These are phyloP conservation scores for Cordilura impudica DNA, from an alignment of 2,888 invertebrate species.

Conservation along the genomic window DNA sequence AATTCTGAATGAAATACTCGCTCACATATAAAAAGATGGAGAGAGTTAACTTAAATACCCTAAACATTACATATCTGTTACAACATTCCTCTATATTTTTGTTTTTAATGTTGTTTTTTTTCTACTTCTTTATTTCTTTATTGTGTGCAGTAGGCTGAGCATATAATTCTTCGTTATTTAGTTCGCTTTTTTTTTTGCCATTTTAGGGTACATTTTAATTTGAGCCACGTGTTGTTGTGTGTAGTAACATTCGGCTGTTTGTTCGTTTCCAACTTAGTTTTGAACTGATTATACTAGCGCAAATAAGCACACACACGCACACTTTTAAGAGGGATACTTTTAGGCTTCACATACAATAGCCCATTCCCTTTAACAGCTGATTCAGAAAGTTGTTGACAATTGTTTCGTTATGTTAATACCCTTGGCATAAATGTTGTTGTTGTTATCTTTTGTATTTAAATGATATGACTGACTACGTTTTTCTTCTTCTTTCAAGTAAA, in stretches of 20 bases:
- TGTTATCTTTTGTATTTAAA: background rate
- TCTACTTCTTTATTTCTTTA: background rate
- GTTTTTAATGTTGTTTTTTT: background rate
- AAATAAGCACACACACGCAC: background rate
- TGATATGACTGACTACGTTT: background rate
- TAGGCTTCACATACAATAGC: background rate
- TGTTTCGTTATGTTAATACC: conserved; percentile 7
- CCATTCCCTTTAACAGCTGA: conserved; percentile 36
- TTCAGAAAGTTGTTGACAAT: conserved; percentile 32
- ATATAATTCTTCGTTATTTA: background rate
- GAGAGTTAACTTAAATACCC: background rate
- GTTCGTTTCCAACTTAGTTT: background rate
- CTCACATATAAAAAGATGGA: too few species aligned
- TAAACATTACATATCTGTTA: background rate
- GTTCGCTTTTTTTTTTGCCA: too few species aligned
- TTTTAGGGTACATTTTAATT: conserved; percentile 4
- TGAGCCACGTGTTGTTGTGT: conserved; percentile 13
- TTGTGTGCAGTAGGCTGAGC: background rate
- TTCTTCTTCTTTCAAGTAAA: background rate
- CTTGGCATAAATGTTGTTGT: background rate
- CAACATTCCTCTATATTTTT: background rate
- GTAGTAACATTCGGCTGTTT: conserved; percentile 28
- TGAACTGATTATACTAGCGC: too few species aligned
- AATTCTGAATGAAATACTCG: background rate
- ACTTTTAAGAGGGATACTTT: background rate